phyloP scores from a whole-genome alignment of 1,140 invertebrate species.

The Heterodera schachtii region DNA sequence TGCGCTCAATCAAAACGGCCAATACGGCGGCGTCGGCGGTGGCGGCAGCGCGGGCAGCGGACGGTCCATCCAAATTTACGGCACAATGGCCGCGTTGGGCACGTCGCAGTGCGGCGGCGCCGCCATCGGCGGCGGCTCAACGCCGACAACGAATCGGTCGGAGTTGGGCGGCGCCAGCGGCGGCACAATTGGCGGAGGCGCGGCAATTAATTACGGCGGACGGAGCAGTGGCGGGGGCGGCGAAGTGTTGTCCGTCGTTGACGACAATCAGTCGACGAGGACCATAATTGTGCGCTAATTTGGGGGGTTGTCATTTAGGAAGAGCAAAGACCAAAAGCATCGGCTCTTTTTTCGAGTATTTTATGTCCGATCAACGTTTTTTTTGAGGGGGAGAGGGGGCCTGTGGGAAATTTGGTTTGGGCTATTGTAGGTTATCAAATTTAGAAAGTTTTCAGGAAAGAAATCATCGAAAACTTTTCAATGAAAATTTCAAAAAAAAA shows the following conservation, averaged over 20 bases:
- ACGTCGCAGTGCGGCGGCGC: background rate
- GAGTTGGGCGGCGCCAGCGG: conserved; percentile 33
- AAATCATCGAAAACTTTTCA: no score
- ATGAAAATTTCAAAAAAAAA: no score
- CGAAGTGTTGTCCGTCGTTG: conserved; percentile 42
- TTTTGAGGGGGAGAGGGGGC: no score
- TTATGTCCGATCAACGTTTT: no score
- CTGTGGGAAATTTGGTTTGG: no score
- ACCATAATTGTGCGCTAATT: conserved; percentile 58
- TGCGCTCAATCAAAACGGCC: conserved; percentile 38
- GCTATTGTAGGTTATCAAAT: no score
- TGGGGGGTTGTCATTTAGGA: no score
- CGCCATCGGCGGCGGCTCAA: conserved; percentile 9
- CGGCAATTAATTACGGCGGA: background rate
- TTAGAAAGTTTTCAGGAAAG: no score
- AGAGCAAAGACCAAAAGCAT: no score
- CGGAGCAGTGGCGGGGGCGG: conserved; percentile 44
- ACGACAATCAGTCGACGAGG: conserved; percentile 62
- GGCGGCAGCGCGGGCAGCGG: conserved; percentile 36
- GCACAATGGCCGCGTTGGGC: conserved; percentile 45
- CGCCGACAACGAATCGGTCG: conserved; percentile 41
- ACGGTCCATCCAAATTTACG: conserved; percentile 61
- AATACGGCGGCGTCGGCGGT: conserved; percentile 33
- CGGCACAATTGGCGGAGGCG: background rate
- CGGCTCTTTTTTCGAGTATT: no score